Percentiles rank a stretch among this genome's conserved stretches.
These are phyloP conservation scores for Salvelinus sp. DNA, from an alignment of 2,113 vertebrate genomes.

Conservation along the genomic window DNA sequence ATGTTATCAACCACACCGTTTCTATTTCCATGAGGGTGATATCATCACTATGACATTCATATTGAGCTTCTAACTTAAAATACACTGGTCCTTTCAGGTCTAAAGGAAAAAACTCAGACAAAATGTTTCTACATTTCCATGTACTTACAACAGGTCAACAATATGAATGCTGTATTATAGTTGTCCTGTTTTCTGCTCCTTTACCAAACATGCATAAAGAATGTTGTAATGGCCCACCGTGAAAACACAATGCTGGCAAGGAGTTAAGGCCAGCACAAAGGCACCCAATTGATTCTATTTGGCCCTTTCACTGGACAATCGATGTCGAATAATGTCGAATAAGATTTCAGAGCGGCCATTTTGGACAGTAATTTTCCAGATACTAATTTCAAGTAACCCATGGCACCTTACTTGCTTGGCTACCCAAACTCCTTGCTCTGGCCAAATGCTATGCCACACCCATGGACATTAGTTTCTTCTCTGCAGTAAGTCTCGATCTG, in stretches of 20 bases:
- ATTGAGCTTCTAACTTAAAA: too few relatives aligned
- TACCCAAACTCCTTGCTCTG: too few relatives aligned
- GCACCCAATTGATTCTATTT: slow-evolving; percentile 22
- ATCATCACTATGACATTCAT: too few relatives aligned
- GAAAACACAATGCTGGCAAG: slow-evolving; percentile 16
- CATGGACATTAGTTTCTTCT: too few relatives aligned
- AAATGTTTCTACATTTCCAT: slow-evolving; percentile 6
- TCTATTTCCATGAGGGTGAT: too few relatives aligned
- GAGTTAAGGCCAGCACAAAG: background rate
- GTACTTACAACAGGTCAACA: background rate
- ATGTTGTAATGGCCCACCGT: slow-evolving; percentile 35
- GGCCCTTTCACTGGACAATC: background rate
- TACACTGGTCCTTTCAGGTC: background rate
- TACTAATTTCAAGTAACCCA: too few relatives aligned
- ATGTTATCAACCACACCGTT: too few relatives aligned
- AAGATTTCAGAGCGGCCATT: background rate
- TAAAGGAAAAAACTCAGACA: background rate
- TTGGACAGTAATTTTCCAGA: background rate
- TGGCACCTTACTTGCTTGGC: too few relatives aligned
- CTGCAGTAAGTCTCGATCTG: too few relatives aligned
- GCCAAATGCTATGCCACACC: too few relatives aligned
- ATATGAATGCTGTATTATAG: slow-evolving; percentile 4
- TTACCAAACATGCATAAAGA: slow-evolving; percentile 10
- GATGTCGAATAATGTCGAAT: background rate
- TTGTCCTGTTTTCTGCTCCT: slow-evolving; percentile 28